Percentiles rank a stretch among this genome's conserved stretches.
phyloP scores from a whole-genome alignment of 2,113 vertebrate species.

The Semicossyphus pulcher region DNA sequence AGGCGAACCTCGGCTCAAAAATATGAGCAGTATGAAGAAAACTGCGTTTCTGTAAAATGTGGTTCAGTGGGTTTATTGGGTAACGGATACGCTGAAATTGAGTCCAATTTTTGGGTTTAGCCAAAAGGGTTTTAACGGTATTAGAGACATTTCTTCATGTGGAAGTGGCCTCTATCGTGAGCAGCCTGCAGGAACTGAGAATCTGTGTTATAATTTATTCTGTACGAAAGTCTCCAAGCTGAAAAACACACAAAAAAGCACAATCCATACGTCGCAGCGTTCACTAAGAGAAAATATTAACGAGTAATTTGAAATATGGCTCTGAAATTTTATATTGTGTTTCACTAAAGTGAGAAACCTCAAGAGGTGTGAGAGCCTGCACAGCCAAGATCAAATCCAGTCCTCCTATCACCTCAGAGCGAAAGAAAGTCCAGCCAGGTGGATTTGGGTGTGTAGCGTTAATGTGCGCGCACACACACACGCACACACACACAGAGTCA shows the following conservation, averaged over 20 bases:
- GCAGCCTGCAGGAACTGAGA: constrained; percentile 38
- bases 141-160: constrained; percentile 75
- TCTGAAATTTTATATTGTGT: constrained; percentile 71
- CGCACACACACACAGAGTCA: constrained; percentile 14
- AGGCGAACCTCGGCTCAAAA: constrained; percentile 55
- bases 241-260: not conserved
- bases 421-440: constrained; percentile 68
- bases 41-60: constrained; percentile 56
- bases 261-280: not conserved
- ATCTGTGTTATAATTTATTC: too few relatives aligned
- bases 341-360: constrained; percentile 60
- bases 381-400: constrained; percentile 58
- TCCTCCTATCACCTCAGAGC: constrained; percentile 57
- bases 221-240: not conserved
- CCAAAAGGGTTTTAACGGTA: constrained; percentile 65
- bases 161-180: constrained; percentile 62
- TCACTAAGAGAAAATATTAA: constrained; percentile 40
- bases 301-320: constrained; percentile 61
- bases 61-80: constrained; percentile 72
- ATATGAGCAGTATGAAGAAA: constrained; percentile 62
- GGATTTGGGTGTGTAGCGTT: constrained; percentile 66
- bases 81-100: constrained; percentile 62
- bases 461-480: constrained; percentile 8
- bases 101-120: constrained; percentile 53
- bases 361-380: constrained; percentile 57